Evolutionary conservation across 2,888 invertebrate genomes (phyloP).

Genomic region (Gari tellinella): DNA sequence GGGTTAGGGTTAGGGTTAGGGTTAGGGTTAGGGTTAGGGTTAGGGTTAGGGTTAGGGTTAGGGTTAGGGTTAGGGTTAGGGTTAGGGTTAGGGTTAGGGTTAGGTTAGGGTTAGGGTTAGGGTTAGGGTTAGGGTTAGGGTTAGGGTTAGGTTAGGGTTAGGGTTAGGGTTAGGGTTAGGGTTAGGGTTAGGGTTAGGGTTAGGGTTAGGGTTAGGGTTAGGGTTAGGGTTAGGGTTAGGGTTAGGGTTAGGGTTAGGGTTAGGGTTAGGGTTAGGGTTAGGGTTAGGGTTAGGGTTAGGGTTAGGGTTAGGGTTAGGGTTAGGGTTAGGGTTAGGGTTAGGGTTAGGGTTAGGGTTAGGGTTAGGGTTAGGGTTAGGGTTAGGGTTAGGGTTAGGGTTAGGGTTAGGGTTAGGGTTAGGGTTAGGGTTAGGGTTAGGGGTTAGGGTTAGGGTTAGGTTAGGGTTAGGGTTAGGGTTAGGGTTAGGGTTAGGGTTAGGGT

Average conservation of each 20-base stretch:
- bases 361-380: constrained; percentile 62
- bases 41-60: constrained; percentile 36
- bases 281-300: constrained; percentile 60
- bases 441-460: too few relatives aligned
- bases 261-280: constrained; percentile 57
- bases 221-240: constrained; percentile 56
- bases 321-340: constrained; percentile 47
- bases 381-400: constrained; percentile 59
- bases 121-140: constrained; percentile 51
- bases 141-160: too few relatives aligned
- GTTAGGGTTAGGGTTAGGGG: too few relatives aligned
- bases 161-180: constrained; percentile 57
- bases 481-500: constrained; percentile 68
- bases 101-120: constrained; percentile 50
- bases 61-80: constrained; percentile 58
- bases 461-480: constrained; percentile 61
- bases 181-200: constrained; percentile 53
- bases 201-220: constrained; percentile 56
- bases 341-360: constrained; percentile 61
- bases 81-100: constrained; percentile 55
- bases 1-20: constrained; percentile 47
- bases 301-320: constrained; percentile 56
- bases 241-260: constrained; percentile 56
- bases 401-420: constrained; percentile 68
- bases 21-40: constrained; percentile 59